These are phyloP conservation scores for Eulithis testata DNA, from an alignment of 2,888 invertebrate species.

Conservation along the genomic window DNA sequence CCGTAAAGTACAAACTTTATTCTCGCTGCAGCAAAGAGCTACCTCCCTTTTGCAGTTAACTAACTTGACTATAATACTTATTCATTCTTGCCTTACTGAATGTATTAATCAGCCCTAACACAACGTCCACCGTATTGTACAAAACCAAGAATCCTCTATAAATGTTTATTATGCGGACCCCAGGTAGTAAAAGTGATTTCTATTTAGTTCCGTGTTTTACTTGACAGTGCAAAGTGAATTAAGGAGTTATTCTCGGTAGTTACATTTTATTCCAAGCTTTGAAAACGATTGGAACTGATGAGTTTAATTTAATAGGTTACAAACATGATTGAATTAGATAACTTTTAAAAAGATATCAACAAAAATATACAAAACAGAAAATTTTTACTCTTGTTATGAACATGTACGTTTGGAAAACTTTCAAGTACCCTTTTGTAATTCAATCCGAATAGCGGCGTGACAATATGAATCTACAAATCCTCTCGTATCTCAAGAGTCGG, in stretches of 20 bases:
- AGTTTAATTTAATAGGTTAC: no score
- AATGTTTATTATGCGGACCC: slow-evolving; percentile 29
- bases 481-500: slow-evolving; percentile 47
- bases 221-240: slow-evolving; percentile 13
- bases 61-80: no score
- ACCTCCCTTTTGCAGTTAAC: no score
- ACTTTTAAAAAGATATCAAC: no score
- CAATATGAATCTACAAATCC: slow-evolving; percentile 48
- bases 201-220: slow-evolving; percentile 17
- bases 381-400: slow-evolving; percentile 5
- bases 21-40: no score
- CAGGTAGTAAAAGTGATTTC: slow-evolving; percentile 28
- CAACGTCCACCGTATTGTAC: not conserved
- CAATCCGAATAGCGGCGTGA: slow-evolving; percentile 41
- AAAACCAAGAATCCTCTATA: slow-evolving; percentile 7
- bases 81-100: no score
- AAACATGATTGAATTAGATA: no score
- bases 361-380: no score
- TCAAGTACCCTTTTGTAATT: slow-evolving; percentile 37
- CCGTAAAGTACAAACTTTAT: no score
- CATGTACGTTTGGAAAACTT: slow-evolving; percentile 11
- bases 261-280: slow-evolving; percentile 8
- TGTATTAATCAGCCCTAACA: no score
- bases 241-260: slow-evolving; percentile 3
- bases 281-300: not conserved